Conservation (phyloP, 2,888 invertebrate genomes). For the Listrodromus nycthemerus region DNA sequence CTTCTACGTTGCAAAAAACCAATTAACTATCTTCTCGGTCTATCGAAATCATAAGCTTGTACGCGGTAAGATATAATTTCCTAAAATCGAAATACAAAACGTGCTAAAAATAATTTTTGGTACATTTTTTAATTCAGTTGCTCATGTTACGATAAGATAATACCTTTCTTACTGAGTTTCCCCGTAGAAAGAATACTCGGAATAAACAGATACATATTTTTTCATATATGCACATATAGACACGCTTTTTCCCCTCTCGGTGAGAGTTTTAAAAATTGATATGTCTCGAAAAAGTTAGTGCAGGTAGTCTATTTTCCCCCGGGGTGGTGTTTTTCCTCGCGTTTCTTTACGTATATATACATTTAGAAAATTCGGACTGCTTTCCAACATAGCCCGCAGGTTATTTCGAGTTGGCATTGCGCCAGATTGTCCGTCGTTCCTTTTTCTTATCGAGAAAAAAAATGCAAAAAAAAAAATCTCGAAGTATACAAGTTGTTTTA, state of each 20-base stretch:
- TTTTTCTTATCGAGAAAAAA: background rate
- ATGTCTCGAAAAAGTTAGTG: no score
- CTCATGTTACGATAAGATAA: no score
- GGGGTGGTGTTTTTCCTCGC: background rate
- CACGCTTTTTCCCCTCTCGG: no score
- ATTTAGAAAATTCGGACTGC: constrained; percentile 41
- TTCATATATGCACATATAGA: no score
- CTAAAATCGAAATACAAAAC: no score
- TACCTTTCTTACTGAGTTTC: no score
- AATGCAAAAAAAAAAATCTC: background rate
- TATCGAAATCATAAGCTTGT: background rate
- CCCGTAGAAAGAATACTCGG: no score
- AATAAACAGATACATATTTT: no score
- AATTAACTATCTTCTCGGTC: background rate
- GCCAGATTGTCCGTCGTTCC: constrained; percentile 57
- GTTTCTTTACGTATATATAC: background rate
- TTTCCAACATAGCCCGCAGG: constrained; percentile 38
- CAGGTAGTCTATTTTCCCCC: background rate
- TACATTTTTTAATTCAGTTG: no score
- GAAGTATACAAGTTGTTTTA: background rate
- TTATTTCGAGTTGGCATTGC: constrained; percentile 50
- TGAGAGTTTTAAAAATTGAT: no score
- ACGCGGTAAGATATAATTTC: background rate
- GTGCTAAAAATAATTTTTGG: no score
- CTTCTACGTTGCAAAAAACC: background rate